Evolutionary conservation across 2,797 vertebrate species (phyloP), one percentile per base, ranked within the genome.

Genomic region (Triplophysa yarkandensis): DNA sequence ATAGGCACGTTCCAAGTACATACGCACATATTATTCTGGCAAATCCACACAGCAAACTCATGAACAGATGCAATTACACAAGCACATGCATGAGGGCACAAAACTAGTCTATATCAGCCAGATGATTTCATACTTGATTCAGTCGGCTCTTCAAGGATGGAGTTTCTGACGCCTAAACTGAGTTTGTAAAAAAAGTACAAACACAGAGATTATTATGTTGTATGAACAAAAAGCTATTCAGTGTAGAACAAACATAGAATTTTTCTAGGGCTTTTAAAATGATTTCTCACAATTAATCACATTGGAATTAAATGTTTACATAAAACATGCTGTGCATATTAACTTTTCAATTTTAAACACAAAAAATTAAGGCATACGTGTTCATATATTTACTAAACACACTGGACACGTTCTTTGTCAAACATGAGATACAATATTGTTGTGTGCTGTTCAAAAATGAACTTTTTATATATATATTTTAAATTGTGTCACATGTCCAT

Each of bases 1-100:
- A 89, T 86, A 55, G 77, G 14, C 81, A 85, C 83, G 65, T 79
- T 73, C 62, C 67, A 83, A 68, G 83, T 17, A 48, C 19, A 43
- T 43, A 19, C 44, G 30, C 16, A 30, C 16, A 30, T 8, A 55
- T 39, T 43, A 54, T 55, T 17, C 7, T 54, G n/a, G 21, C 32
- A 72, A 52, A 63, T 72, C n/a, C 70, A 72, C 52, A n/a, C 36
- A 43, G 23, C 16, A 74, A 19, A 60, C 48, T 58, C 17, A 48
- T 67, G 44, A 57, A 65, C 72, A 48, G 19, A 44, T 46, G 41
- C 48, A 57, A 55, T 57, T 36, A 36, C 63, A 67, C 41, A n/a
- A 32, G 57, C 41, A 75, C 39, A 65, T 30, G 52, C 17, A 60
- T 27, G 43, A 13, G 19, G 9, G 19, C 21, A 28, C 25, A 52